phyloP scores from a whole-genome alignment of 2,797 vertebrate species.

The Peromyscus nudipes region DNA sequence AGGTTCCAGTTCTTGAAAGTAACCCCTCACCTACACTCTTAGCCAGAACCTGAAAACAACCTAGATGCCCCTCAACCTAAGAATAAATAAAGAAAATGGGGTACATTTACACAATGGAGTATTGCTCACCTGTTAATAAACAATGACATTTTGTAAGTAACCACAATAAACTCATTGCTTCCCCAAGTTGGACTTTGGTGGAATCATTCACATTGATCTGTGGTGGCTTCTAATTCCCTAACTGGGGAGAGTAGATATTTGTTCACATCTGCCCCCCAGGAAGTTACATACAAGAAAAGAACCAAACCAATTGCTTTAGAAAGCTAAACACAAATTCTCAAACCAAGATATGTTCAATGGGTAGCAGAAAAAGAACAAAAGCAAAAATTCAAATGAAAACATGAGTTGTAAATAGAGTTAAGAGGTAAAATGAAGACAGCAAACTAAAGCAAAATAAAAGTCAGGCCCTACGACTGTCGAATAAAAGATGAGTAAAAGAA shows the following conservation, averaged over 20 bases:
- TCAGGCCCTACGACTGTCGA: neutral
- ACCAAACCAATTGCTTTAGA: conserved; percentile 16
- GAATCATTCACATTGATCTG: neutral
- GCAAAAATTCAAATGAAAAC: conserved; percentile 12
- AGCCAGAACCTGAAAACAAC: no score
- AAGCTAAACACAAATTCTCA: conserved; percentile 50
- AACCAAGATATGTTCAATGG: conserved; percentile 28
- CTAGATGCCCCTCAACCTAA: no score
- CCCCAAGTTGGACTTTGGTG: neutral
- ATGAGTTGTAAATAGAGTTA: conserved; percentile 24
- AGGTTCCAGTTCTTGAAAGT: neutral
- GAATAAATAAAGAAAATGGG: no score
- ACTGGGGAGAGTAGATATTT: neutral
- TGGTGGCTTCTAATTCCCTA: neutral
- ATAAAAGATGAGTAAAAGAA: neutral
- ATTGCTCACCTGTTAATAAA: no score
- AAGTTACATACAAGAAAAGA: neutral
- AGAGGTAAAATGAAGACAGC: neutral
- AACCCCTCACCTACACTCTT: neutral
- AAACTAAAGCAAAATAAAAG: conserved; percentile 48
- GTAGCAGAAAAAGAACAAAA: conserved; percentile 42
- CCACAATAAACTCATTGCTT: neutral
- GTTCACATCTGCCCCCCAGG: neutral
- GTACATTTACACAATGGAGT: no score
- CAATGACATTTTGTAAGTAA: neutral